Conservation (phyloP, 2,113 vertebrate genomes). For the Zosterops hypoxanthus region DNA sequence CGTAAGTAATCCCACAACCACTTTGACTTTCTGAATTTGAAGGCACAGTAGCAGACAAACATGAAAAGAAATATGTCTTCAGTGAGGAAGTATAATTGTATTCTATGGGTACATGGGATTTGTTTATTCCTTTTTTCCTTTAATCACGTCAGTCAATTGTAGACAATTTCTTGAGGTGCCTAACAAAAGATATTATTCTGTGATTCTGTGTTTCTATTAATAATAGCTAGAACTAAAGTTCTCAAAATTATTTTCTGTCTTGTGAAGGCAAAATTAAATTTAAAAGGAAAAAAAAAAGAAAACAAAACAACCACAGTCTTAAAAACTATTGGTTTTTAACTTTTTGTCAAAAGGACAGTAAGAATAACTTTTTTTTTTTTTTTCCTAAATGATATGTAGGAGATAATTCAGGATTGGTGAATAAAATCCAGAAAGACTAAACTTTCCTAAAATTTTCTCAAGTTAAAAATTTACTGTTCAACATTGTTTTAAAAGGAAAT, state of each 20-base stretch:
- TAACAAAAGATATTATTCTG: background rate
- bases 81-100: background rate
- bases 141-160: background rate
- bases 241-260: background rate
- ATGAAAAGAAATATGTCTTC: background rate
- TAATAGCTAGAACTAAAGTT: background rate
- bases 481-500: background rate
- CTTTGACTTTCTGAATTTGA: background rate
- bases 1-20: background rate
- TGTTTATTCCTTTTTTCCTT: background rate
- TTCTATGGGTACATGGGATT: background rate
- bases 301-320: background rate
- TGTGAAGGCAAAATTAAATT: background rate
- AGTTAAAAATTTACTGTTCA: background rate
- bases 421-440: background rate
- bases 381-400: accelerated
- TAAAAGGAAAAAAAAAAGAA: background rate
- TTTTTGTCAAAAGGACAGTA: background rate
- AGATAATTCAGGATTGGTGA: background rate
- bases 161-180: background rate
- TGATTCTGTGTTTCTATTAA: background rate
- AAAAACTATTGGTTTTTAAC: background rate
- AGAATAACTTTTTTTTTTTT: background rate
- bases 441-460: background rate
- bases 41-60: accelerated